Evolutionary conservation across 2,888 invertebrate genomes (phyloP).

Genomic region (Dinocampus coccinellae): DNA sequence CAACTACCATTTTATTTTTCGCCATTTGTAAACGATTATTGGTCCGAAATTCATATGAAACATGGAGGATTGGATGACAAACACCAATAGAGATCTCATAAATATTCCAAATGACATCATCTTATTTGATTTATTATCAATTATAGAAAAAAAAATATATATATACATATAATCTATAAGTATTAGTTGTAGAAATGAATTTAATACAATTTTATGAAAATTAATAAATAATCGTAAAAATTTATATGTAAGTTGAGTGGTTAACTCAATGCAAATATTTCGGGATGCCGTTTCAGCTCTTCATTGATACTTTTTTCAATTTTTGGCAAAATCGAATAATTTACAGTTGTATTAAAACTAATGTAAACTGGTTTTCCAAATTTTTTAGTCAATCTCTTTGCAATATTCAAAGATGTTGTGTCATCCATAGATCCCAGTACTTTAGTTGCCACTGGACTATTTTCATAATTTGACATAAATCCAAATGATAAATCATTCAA

Average conservation of each 20-base stretch:
- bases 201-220: not conserved
- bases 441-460: constrained; percentile 60
- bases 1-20: not conserved
- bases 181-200: not conserved
- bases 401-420: constrained; percentile 60
- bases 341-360: constrained; percentile 64
- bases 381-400: constrained; percentile 63
- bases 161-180: no score
- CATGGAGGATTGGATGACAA: not conserved
- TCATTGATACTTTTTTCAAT: constrained; percentile 63
- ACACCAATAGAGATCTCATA: not conserved
- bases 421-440: constrained; percentile 62
- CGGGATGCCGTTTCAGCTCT: constrained; percentile 58
- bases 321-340: constrained; percentile 53
- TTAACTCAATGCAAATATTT: constrained; percentile 50
- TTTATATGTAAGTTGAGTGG: no score
- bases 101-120: not conserved
- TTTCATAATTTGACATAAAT: constrained; percentile 56
- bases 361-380: constrained; percentile 65
- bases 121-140: no score
- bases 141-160: no score
- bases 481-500: constrained; percentile 65
- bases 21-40: not conserved
- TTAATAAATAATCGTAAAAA: not conserved
- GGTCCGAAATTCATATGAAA: not conserved